Base-by-base conservation (phyloP, 1,140 invertebrate species). In the Drosophila sulfurigaster region DNA sequence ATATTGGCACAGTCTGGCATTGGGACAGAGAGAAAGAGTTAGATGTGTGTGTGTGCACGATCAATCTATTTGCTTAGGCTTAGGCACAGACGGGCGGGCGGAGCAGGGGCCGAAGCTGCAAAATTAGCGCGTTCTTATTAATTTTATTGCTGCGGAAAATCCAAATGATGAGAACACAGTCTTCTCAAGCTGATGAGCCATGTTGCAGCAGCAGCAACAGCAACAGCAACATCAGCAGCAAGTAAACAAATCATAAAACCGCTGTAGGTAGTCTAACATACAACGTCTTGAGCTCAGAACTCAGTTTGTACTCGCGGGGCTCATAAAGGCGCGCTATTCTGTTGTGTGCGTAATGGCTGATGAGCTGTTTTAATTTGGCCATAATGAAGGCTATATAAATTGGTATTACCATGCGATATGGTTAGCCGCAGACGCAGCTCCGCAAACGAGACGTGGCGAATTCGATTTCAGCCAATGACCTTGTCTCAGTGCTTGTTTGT, bases 101-200 rank as follows among this genome's bases (percentile, higher is more conserved):
- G 51, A 20, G 25, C 54, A 69, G 59, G 45, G 38, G 38, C 56
- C 57, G 71, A 49, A 72, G 81, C 77, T 67, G 78, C 79, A 86
- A 87, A 91, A 91, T 91, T 91, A 91, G 88, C 87, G 82, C 77
- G 80, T 91, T 91, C 88, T 91, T 91, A 91, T 91, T 91, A 91
- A 91, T 91, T 91, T 91, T 91, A 91, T 91, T 83, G 71, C 88
- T 76, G 78, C 81, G 85, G 86, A 81, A 89, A 89, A 85, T 78
- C 85, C 85, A 81, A 89, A 75, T 69, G 75, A 87, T 77, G 79
- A 87, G 82, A 79, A 79, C 74, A 48, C 77, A 43, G 41, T 43
- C 41, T 35, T 13, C 59, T 46, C 51, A 72, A 48, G 64, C 64
- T 20, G 10, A 65, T 54, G 25, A 52, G 49, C 28, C 49, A 32